Evolutionary conservation across 1,140 invertebrate species (phyloP).

Genomic region (Zaprionus kolodkinae): DNA sequence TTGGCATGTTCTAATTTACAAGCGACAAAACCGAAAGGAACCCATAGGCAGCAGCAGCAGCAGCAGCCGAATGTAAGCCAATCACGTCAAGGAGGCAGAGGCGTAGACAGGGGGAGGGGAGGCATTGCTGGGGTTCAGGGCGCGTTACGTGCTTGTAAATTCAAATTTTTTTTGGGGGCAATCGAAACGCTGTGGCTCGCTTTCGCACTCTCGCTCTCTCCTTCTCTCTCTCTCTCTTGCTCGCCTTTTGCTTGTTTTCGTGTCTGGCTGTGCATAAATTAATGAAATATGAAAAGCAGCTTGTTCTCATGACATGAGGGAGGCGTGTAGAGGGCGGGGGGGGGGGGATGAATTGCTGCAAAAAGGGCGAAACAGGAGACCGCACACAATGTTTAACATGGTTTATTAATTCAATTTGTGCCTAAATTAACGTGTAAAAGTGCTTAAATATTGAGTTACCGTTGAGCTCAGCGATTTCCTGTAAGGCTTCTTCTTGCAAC

Average conservation of each 20-base stretch:
- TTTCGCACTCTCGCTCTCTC: too few relatives aligned
- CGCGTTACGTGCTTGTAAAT: constrained; percentile 81
- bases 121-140: constrained; percentile 29
- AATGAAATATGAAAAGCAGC: constrained; percentile 80
- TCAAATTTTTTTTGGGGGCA: constrained; percentile 64
- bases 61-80: constrained; percentile 58
- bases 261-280: constrained; percentile 82
- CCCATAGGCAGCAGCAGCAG: constrained; percentile 43
- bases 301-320: constrained; percentile 25
- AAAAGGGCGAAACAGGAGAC: constrained; percentile 54
- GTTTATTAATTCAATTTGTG: constrained; percentile 84
- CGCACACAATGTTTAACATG: constrained; percentile 83
- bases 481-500: constrained; percentile 15
- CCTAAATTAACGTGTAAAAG: constrained; percentile 83
- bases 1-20: constrained; percentile 78
- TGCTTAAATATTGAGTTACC: constrained; percentile 83
- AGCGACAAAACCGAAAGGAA: constrained; percentile 66
- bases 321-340: background rate
- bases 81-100: constrained; percentile 51
- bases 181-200: constrained; percentile 4
- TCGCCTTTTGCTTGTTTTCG: constrained; percentile 56
- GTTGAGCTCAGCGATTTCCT: constrained; percentile 44
- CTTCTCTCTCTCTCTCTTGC: background rate
- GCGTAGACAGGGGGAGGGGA: background rate
- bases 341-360: too few relatives aligned